Evolutionary conservation across 1,140 invertebrate species (phyloP).

Genomic region (Dryas iulia): DNA sequence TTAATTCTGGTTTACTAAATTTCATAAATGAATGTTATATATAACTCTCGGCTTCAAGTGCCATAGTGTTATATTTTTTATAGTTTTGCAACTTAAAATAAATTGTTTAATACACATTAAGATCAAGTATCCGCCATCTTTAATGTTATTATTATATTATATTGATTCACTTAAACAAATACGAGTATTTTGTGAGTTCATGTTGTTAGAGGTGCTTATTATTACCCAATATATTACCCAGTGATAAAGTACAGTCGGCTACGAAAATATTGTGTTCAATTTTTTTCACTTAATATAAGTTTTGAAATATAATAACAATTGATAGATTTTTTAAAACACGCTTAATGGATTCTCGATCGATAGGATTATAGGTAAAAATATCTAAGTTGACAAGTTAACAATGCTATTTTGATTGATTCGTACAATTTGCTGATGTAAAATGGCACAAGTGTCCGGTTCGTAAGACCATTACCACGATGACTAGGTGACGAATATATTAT

Average conservation of each 20-base stretch:
- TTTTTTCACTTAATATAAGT: too few relatives aligned
- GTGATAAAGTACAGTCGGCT: slow-evolving; percentile 31
- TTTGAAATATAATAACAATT: too few relatives aligned
- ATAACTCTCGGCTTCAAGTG: neutral
- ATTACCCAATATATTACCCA: slow-evolving; percentile 25
- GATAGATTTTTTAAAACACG: too few relatives aligned
- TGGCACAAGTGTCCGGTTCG: too few relatives aligned
- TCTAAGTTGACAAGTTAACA: too few relatives aligned
- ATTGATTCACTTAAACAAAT: slow-evolving; percentile 6
- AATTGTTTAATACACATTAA: neutral
- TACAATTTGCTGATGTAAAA: too few relatives aligned
- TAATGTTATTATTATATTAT: neutral
- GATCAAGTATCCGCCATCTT: neutral
- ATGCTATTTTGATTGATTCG: too few relatives aligned
- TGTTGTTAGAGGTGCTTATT: slow-evolving; percentile 37
- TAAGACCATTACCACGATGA: too few relatives aligned
- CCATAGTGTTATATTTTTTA: neutral
- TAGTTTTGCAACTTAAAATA: neutral
- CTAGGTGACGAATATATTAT: too few relatives aligned
- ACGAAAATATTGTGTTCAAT: neutral
- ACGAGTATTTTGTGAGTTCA: slow-evolving; percentile 8
- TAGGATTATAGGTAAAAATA: too few relatives aligned
- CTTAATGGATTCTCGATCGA: too few relatives aligned
- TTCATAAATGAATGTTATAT: neutral
- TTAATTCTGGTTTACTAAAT: neutral